Percentiles rank a stretch among this genome's conserved stretches.
Conservation (phyloP, 2,888 invertebrate genomes). For the Glyphotaelius pellucidus region DNA sequence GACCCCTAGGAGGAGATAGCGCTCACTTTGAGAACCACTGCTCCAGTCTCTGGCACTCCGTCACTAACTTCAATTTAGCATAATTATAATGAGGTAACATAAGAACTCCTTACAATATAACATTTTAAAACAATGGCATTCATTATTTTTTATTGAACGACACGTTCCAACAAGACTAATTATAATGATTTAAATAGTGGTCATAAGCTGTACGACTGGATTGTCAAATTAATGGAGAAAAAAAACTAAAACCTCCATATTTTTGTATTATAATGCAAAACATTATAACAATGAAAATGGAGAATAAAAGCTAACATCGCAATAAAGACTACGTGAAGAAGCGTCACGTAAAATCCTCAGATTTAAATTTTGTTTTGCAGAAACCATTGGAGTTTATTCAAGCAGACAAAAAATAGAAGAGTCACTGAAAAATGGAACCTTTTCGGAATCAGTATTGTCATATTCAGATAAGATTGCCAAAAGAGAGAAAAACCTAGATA, state of each 20-base stretch:
- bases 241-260: not conserved
- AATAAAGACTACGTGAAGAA: not conserved
- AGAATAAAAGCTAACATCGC: too few relatives aligned
- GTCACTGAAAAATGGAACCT: not conserved
- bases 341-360: not conserved
- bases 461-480: not conserved
- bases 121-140: not conserved
- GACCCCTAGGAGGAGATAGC: not conserved
- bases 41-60: not conserved
- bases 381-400: not conserved
- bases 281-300: not conserved
- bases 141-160: not conserved
- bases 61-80: not conserved
- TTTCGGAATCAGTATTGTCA: not conserved
- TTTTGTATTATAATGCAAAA: not conserved
- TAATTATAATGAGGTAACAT: conserved; percentile 19
- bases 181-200: not conserved
- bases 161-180: not conserved
- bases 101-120: not conserved
- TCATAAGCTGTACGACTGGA: not conserved
- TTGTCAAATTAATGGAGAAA: not conserved
- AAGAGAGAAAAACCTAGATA: not conserved
- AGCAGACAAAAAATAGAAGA: not conserved
- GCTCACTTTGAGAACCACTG: not conserved
- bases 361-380: not conserved